phyloP scores from a whole-genome alignment of 1,140 invertebrate genomes.

The Drosophila tani region DNA sequence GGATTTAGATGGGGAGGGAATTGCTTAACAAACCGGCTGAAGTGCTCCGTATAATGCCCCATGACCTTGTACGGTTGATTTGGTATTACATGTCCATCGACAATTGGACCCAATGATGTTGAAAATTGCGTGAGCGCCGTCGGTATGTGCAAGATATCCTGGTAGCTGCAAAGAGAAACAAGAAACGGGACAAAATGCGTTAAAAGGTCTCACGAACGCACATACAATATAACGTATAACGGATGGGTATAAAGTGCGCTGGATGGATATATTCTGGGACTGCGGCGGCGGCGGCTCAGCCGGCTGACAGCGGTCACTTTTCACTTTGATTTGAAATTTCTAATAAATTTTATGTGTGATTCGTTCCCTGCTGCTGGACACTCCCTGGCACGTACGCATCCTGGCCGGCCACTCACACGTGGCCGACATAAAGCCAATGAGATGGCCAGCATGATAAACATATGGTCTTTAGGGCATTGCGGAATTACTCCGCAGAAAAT shows the following conservation, averaged over 20 bases:
- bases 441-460: slow-evolving; percentile 62
- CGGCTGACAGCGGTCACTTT: slow-evolving; percentile 75
- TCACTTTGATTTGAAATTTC: slow-evolving; percentile 81
- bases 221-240: slow-evolving; percentile 3
- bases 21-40: slow-evolving; percentile 86
- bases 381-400: slow-evolving; percentile 32
- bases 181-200: slow-evolving; percentile 62
- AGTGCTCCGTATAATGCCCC: slow-evolving; percentile 89
- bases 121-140: slow-evolving; percentile 88
- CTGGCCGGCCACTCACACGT: slow-evolving; percentile 36
- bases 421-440: slow-evolving; percentile 65
- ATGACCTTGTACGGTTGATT: slow-evolving; percentile 91
- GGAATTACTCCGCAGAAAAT: slow-evolving; percentile 29
- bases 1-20: slow-evolving; percentile 52
- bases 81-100: slow-evolving; percentile 93
- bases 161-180: slow-evolving; percentile 85
- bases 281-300: slow-evolving; percentile 14
- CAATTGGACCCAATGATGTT: slow-evolving; percentile 91
- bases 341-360: slow-evolving; percentile 82
- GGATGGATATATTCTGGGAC: slow-evolving; percentile 37
- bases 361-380: slow-evolving; percentile 52
- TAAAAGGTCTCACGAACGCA: slow-evolving; percentile 57
- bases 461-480: slow-evolving; percentile 46
- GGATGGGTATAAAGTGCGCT: slow-evolving; percentile 53
- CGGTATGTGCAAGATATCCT: slow-evolving; percentile 90